These are phyloP conservation scores for Leucophora obtusa DNA, from an alignment of 2,888 invertebrate genomes.

Conservation along the genomic window DNA sequence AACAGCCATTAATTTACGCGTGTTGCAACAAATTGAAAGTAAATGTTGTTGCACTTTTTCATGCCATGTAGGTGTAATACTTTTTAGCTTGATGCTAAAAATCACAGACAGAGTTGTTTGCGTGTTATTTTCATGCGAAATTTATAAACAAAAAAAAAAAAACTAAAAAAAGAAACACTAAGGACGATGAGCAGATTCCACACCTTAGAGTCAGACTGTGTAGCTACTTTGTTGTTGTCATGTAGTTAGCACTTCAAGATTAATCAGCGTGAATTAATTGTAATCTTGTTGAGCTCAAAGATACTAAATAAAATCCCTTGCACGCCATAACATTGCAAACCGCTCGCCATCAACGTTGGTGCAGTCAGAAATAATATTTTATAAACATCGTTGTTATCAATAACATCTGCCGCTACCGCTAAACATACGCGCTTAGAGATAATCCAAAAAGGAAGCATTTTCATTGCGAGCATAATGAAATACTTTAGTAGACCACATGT, in stretches of 20 bases:
- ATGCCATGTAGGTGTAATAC: constrained; percentile 50
- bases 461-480: constrained; percentile 52
- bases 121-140: constrained; percentile 15
- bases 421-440: constrained; percentile 62
- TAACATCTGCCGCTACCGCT: constrained; percentile 63
- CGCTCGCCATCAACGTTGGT: constrained; percentile 18
- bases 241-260: constrained; percentile 79
- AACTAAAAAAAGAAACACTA: neutral
- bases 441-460: constrained; percentile 61
- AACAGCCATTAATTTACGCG: constrained; percentile 75
- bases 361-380: constrained; percentile 55
- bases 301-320: constrained; percentile 30
- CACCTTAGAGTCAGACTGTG: constrained; percentile 50
- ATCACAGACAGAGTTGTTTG: constrained; percentile 45
- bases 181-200: constrained; percentile 27
- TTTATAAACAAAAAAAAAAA: no score
- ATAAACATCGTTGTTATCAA: constrained; percentile 52
- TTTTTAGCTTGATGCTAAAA: constrained; percentile 33
- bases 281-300: constrained; percentile 73
- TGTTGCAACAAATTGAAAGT: constrained; percentile 75
- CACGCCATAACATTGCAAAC: neutral
- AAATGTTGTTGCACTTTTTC: constrained; percentile 68
- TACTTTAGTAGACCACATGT: constrained; percentile 59
- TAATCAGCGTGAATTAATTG: constrained; percentile 79
- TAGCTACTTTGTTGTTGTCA: constrained; percentile 78